Base-by-base conservation (phyloP, 2,888 invertebrate species). In the Phengaris alcon region DNA sequence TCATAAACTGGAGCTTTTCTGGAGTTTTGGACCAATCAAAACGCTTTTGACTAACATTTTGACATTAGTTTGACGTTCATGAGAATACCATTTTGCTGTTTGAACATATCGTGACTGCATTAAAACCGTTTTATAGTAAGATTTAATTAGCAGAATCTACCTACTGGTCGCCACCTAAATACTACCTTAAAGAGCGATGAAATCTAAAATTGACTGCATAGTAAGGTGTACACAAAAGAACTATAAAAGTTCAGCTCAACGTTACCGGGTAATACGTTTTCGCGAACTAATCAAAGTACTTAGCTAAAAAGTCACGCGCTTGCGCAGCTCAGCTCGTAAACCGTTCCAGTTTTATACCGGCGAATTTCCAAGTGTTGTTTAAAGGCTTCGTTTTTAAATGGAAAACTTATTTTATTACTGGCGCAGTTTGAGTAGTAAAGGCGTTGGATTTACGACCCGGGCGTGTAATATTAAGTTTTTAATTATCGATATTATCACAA, bases 391-490 rank as follows among this genome's bases (percentile, higher is more conserved):
- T 72, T 72, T 87, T 88, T 89, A 84, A 88, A 85, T 86, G 86
- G 85, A 86, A 86, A 90, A 90, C 84, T 89, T 88, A 79, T 86
- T 90, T 90, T 87, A 88, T 84, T 84, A 80, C 82, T 77, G 78
- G 79, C 80, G 77, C 79, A 79, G 81, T 82, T 82, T 77, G 78
- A 74, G 81, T 80, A 80, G 82, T 83, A 81, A 85, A 86, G 84
- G 87, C 85, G 86, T 78, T 79, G 82, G 82, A 82, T 90, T 90
- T 88, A 90, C 85, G 87, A 86, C 78, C 82, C 76, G 80, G 84
- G 85, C 80, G 76, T 79, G 88, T 87, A 85, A 90, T 90, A 91
- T 88, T 89, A 88, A 88, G 87, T 89, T 91, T 77, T 90, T 91
- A 88, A 91, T 90, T 90, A 85, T 84, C 83, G 83, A 84, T 83